Percentiles rank a stretch among this genome's conserved stretches.
Conservation (phyloP, 1,140 invertebrate species). For the Brachionus rotundiformis region DNA sequence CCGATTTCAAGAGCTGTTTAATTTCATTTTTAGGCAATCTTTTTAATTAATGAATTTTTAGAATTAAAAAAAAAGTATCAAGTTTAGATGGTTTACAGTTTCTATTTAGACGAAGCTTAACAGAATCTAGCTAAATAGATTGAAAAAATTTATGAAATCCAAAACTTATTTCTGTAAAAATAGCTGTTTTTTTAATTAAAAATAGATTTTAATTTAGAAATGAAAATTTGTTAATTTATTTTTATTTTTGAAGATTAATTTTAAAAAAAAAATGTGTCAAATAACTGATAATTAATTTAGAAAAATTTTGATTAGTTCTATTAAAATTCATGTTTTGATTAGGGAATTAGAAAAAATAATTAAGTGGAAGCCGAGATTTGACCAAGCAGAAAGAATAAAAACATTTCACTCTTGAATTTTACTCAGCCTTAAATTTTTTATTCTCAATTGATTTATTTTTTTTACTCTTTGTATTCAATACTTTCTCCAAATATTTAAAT, state of each 20-base stretch:
- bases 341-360: slow-evolving; percentile 14
- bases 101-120: not conserved
- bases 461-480: not conserved
- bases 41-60: not conserved
- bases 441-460: not conserved
- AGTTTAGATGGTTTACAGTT: slow-evolving; percentile 9
- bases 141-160: not conserved
- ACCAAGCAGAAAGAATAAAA: not conserved
- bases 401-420: not conserved
- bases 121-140: not conserved
- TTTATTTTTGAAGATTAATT: not conserved
- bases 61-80: not conserved
- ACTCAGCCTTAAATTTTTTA: slow-evolving; percentile 3
- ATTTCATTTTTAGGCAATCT: not conserved
- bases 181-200: not conserved
- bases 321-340: slow-evolving; percentile 17
- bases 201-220: not conserved
- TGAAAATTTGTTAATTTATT: not conserved
- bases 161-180: not conserved
- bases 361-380: slow-evolving; percentile 4
- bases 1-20: not conserved
- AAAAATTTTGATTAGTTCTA: slow-evolving; percentile 17
- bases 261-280: slow-evolving; percentile 19
- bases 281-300: not conserved
- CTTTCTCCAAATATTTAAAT: slow-evolving; percentile 5